These are phyloP conservation scores for Neuroterus valhalla DNA, from an alignment of 1,140 invertebrate species.

Conservation along the genomic window DNA sequence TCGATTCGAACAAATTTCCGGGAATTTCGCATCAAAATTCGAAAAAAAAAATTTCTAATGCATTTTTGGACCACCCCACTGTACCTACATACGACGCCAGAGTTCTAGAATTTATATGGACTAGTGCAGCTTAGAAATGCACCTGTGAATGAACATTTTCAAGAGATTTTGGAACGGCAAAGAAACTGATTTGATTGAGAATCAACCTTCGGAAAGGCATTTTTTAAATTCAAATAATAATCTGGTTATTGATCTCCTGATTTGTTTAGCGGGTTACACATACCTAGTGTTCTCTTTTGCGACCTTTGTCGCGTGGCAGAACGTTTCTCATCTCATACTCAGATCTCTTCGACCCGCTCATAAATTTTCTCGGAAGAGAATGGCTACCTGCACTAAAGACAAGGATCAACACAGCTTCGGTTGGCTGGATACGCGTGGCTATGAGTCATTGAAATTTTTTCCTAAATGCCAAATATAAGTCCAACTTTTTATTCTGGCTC, in stretches of 20 bases:
- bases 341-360: constrained; percentile 51
- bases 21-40: too few relatives aligned
- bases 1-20: too few relatives aligned
- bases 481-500: neutral
- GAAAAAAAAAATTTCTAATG: too few relatives aligned
- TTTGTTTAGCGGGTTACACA: constrained; percentile 55
- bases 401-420: constrained; percentile 16
- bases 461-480: neutral
- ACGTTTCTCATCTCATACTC: constrained; percentile 56
- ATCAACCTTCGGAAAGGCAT: too few relatives aligned
- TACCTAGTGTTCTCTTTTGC: constrained; percentile 50
- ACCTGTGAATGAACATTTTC: constrained; percentile 39
- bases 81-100: too few relatives aligned
- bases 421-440: constrained; percentile 19
- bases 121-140: constrained; percentile 42
- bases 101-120: constrained; percentile 15
- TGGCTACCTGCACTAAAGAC: constrained; percentile 25
- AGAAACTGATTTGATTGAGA: neutral
- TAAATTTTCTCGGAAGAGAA: constrained; percentile 49
- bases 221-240: too few relatives aligned
- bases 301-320: constrained; percentile 43
- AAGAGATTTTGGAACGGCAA: constrained; percentile 1
- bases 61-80: too few relatives aligned
- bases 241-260: neutral
- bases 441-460: neutral